Conservation (phyloP, 2,888 invertebrate genomes). For the Byasa hedistus region DNA sequence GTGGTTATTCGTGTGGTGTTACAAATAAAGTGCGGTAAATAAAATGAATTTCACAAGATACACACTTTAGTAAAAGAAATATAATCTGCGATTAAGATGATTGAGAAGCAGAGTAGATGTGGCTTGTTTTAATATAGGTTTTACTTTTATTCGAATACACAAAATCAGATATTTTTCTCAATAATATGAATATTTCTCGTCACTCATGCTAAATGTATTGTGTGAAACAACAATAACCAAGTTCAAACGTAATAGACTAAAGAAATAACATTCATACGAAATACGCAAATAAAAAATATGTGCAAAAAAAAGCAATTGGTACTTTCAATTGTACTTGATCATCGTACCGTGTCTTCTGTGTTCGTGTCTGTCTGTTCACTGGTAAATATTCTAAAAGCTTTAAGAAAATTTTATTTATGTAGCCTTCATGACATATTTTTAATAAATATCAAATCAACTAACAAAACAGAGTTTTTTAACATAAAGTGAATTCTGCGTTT, state of each 20-base stretch:
- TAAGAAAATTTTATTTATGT: neutral
- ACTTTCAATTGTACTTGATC: conserved; percentile 13
- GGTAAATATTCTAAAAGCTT: conserved; percentile 1
- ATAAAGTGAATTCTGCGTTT: too few relatives aligned
- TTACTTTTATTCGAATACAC: too few relatives aligned
- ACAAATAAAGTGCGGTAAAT: neutral
- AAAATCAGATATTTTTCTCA: neutral
- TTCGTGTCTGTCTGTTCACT: conserved; percentile 4
- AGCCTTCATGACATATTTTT: too few relatives aligned
- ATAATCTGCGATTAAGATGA: neutral
- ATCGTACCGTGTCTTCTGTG: conserved; percentile 12
- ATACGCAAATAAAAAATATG: conserved; percentile 14
- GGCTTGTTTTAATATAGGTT: too few relatives aligned
- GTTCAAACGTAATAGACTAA: neutral
- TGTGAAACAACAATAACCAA: neutral
- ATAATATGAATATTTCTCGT: neutral
- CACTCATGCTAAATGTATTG: neutral
- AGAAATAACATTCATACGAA: conserved; percentile 7
- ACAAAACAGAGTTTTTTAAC: too few relatives aligned
- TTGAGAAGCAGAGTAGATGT: neutral
- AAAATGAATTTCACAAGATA: neutral
- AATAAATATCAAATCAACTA: too few relatives aligned
- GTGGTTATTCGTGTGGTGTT: neutral
- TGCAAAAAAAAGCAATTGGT: conserved; percentile 10
- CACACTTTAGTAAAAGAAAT: neutral